Base-by-base conservation (phyloP, 2,888 invertebrate genomes). In the Crocallis elinguaria region DNA sequence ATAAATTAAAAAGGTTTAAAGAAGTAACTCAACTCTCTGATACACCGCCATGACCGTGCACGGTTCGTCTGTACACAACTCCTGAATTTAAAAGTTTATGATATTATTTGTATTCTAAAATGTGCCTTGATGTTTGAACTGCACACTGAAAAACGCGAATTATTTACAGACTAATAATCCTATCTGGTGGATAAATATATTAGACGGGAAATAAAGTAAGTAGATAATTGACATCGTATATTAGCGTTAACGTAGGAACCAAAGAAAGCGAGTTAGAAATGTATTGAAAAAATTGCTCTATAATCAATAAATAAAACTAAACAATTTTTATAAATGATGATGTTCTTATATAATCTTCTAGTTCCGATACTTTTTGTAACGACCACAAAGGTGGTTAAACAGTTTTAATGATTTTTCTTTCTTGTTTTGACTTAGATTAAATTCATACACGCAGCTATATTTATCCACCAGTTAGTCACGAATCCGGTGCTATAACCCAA, bases 1-100 rank as follows among this genome's bases (percentile, higher is more conserved):
- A 55, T 12, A 68, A 73, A 71, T 56, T 35, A 61, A 69, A 73
- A 64, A 39, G 32, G 29, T n/a, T n/a, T 4, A 27, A n/a, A 19
- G 6, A 4, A 19, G 17, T 21, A 23, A 17, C 32, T 38, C n/a
- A 32, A 13, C 21, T 23, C n/a, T 33, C 17, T 43, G 0, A 16
- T 30, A 21, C 39, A 27, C 30, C 21, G 1, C 6, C 5, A 5
- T 36, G 32, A 42, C 16, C 46, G 36, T 36, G 23, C 46, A 42
- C 9, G 8, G 35, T 51, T 38, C 2, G 17, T 33, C 16, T 36
- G 19, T 41, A 14, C 7, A 5, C 5, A 32, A 13, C 41, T 30
- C 25, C 16, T 8, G 3, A 27, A 36, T 17, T 17, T 35, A 12
- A 30, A 32, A 29, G 17, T 21, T 30, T 41, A 30, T 9, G 57